phyloP scores from a whole-genome alignment of 2,888 invertebrate genomes.

The Epistrophe grossulariae region DNA sequence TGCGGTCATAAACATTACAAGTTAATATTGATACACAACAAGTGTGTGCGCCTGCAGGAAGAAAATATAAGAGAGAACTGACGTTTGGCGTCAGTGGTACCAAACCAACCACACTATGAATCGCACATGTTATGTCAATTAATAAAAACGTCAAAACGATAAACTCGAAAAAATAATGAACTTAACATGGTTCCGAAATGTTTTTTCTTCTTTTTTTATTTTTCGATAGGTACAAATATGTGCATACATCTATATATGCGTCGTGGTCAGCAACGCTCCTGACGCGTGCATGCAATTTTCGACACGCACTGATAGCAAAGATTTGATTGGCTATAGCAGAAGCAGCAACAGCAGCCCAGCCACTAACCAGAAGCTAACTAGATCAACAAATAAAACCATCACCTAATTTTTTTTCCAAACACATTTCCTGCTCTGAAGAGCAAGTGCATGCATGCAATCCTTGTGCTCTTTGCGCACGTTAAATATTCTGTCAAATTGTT shows the following conservation, averaged over 20 bases:
- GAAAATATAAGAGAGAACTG: constrained; percentile 38
- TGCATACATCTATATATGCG: background rate
- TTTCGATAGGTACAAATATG: background rate
- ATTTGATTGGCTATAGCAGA: constrained; percentile 22
- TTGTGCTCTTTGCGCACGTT: constrained; percentile 42
- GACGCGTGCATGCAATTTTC: constrained; percentile 62
- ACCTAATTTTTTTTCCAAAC: constrained; percentile 49
- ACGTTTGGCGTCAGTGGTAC: constrained; percentile 33
- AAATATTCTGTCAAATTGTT: constrained; percentile 69
- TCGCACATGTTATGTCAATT: constrained; percentile 73
- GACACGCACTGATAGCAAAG: constrained; percentile 62
- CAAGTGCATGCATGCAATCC: constrained; percentile 47
- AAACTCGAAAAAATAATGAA: constrained; percentile 70
- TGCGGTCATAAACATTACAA: constrained; percentile 62
- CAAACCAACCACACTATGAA: constrained; percentile 54
- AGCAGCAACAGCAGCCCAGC: background rate
- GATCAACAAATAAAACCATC: constrained; percentile 68
- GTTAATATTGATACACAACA: constrained; percentile 49
- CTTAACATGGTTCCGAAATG: constrained; percentile 70
- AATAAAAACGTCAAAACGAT: constrained; percentile 74
- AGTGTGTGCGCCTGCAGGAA: constrained; percentile 48
- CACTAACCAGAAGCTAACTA: constrained; percentile 51
- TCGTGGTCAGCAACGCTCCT: background rate
- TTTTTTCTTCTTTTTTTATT: constrained; percentile 1
- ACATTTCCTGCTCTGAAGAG: constrained; percentile 60